These are phyloP conservation scores for Lacerta viridis DNA, from an alignment of 2,797 vertebrate genomes.

Conservation along the genomic window DNA sequence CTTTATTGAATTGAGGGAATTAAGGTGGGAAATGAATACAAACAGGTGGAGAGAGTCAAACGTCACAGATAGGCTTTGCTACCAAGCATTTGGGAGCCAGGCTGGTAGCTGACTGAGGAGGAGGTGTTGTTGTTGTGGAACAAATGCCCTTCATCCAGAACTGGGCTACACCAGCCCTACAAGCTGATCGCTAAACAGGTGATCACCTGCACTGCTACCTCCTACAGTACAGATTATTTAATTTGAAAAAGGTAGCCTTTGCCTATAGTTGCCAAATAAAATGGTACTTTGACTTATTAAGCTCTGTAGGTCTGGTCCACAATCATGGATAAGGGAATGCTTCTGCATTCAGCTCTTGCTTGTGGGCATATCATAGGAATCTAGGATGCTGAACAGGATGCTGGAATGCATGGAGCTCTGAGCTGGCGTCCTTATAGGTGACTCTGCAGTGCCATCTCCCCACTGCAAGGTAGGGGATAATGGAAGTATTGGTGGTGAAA, in stretches of 20 bases:
- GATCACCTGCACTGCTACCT: background rate
- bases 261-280: background rate
- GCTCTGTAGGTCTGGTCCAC: background rate
- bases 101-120: background rate
- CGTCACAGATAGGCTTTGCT: background rate
- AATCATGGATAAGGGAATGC: background rate
- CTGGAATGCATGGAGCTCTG: too few relatives aligned
- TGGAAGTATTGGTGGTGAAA: background rate
- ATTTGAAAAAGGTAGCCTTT: background rate
- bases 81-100: background rate
- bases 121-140: background rate
- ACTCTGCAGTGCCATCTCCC: background rate
- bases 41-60: background rate
- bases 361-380: too few relatives aligned
- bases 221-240: background rate
- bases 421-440: background rate
- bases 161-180: background rate
- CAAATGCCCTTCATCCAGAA: background rate
- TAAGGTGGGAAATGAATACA: slow-evolving; percentile 19
- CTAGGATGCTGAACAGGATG: too few relatives aligned
- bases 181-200: background rate
- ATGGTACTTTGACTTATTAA: background rate
- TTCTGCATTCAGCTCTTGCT: too few relatives aligned
- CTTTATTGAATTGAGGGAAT: slow-evolving; percentile 15
- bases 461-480: background rate